phyloP scores from a whole-genome alignment of 2,113 vertebrate genomes.

The Pleuronectes platessa region DNA sequence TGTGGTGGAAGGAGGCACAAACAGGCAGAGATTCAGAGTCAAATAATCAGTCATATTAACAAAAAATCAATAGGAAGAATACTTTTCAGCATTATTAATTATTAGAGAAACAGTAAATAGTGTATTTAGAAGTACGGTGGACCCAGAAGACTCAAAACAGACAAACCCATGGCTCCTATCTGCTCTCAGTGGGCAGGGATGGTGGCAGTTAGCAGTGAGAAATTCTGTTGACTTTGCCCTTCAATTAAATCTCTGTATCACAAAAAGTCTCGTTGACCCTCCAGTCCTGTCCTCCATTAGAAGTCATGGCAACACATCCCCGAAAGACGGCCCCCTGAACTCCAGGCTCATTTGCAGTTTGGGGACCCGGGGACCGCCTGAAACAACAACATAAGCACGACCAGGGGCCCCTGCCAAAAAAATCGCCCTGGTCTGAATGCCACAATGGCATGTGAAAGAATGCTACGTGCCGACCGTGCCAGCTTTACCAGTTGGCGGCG shows the following conservation, averaged over 20 bases:
- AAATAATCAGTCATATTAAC: constrained; percentile 19
- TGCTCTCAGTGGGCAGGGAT: neutral
- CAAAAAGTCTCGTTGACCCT: constrained; percentile 75
- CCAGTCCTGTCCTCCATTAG: constrained; percentile 64
- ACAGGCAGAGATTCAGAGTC: constrained; percentile 25
- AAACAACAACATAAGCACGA: constrained; percentile 71
- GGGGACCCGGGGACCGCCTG: constrained; percentile 72
- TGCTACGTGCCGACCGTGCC: constrained; percentile 74
- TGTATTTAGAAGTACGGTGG: neutral
- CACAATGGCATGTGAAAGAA: constrained; percentile 82
- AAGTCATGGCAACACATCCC: constrained; percentile 68
- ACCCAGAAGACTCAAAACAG: too few species aligned
- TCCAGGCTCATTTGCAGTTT: constrained; percentile 80
- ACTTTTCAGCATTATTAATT: neutral
- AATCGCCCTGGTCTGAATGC: constrained; percentile 70
- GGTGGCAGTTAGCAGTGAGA: constrained; percentile 60
- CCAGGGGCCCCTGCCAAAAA: constrained; percentile 72
- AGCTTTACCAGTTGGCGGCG: constrained; percentile 74
- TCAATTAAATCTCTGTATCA: constrained; percentile 71
- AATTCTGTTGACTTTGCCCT: constrained; percentile 73
- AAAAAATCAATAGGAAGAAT: neutral
- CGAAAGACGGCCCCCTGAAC: constrained; percentile 64
- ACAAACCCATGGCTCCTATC: neutral
- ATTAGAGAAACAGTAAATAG: neutral
- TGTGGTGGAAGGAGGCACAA: constrained; percentile 34